Conservation (phyloP, 2,888 invertebrate genomes). For the Pandemis heparana region DNA sequence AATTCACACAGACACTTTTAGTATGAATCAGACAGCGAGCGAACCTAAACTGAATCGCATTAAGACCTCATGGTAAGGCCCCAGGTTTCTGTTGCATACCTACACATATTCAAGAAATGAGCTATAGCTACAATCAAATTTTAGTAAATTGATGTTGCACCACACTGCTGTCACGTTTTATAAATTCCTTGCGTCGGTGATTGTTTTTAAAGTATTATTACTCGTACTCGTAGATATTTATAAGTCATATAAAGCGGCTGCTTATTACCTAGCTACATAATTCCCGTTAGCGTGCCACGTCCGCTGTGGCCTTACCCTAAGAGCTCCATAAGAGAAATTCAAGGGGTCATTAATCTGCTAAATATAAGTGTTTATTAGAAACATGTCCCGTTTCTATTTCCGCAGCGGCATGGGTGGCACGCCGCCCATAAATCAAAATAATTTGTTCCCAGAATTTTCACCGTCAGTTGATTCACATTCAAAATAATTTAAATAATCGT, state of each 20-base stretch:
- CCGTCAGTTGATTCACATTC: slow-evolving; percentile 62
- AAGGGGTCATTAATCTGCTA: slow-evolving; percentile 35
- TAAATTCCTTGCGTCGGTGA: too few species aligned
- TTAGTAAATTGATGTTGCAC: too few species aligned
- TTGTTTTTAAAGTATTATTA: too few species aligned
- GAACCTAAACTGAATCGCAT: too few species aligned
- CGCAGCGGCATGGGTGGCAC: slow-evolving; percentile 74
- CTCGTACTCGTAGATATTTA: background rate
- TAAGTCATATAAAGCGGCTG: background rate
- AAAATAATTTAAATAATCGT: slow-evolving; percentile 63
- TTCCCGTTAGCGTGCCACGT: background rate
- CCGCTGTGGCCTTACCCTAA: background rate
- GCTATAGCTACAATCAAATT: too few species aligned
- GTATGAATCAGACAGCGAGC: too few species aligned
- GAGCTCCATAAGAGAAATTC: slow-evolving; percentile 21
- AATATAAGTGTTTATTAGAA: slow-evolving; percentile 41
- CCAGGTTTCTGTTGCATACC: too few species aligned
- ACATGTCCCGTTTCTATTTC: slow-evolving; percentile 66
- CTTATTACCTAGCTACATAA: background rate
- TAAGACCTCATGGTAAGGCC: too few species aligned
- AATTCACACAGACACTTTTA: too few species aligned
- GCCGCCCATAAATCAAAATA: slow-evolving; percentile 71
- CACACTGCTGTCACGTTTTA: too few species aligned
- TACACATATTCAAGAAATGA: too few species aligned
- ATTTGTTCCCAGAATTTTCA: slow-evolving; percentile 75